Conservation (phyloP, 2,797 vertebrate species). For the Liparis tanakae region DNA sequence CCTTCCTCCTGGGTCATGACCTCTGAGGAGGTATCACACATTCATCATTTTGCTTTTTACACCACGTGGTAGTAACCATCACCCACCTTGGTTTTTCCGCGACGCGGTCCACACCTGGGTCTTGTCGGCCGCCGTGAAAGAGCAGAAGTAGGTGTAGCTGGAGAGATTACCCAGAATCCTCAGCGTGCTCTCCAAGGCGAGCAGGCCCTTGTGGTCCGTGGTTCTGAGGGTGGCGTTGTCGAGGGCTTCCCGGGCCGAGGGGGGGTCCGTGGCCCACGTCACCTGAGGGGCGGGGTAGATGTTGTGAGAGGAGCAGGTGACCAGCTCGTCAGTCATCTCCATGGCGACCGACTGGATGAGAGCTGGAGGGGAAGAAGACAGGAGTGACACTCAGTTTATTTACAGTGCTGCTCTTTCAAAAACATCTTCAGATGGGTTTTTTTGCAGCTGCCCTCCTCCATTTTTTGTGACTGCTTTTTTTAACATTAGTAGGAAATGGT, state of each 20-base stretch:
- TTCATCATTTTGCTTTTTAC: not conserved
- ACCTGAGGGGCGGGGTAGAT: constrained; percentile 83
- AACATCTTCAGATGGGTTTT: constrained; percentile 41
- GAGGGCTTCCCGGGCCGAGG: constrained; percentile 51
- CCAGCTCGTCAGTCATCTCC: constrained; percentile 70
- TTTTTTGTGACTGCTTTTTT: no score
- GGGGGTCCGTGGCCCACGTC: constrained; percentile 78
- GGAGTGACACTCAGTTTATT: not conserved
- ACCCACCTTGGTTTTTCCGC: constrained; percentile 79
- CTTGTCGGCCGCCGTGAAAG: constrained; percentile 78
- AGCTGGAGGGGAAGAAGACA: constrained; percentile 60
- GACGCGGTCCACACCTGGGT: constrained; percentile 82
- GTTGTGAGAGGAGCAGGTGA: constrained; percentile 80
- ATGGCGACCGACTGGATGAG: constrained; percentile 79
- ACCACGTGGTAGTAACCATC: not conserved
- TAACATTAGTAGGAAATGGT: no score
- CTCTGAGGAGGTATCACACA: constrained; percentile 55
- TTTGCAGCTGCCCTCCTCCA: constrained; percentile 16
- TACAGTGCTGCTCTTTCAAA: not conserved
- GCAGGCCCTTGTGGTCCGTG: constrained; percentile 81
- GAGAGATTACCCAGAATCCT: constrained; percentile 72
- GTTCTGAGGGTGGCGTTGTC: constrained; percentile 74
- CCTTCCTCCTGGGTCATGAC: constrained; percentile 69
- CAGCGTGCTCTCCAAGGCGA: constrained; percentile 78
- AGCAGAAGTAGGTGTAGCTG: constrained; percentile 80